These are phyloP conservation scores for Temnothorax unifasciatus DNA, from an alignment of 2,888 invertebrate genomes.

Conservation along the genomic window DNA sequence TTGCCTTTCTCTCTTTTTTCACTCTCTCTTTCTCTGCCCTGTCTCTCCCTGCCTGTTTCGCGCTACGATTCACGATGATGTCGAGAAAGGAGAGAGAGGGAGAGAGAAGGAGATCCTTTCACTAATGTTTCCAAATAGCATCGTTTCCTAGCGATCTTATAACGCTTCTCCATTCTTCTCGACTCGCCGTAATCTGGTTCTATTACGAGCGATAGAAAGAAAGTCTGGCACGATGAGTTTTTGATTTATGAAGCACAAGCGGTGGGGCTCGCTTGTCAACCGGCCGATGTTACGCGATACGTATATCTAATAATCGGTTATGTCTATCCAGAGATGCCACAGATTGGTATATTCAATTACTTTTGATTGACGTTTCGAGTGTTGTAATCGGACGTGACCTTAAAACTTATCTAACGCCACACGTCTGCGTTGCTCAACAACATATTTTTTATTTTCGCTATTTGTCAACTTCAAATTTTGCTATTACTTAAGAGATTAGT, in stretches of 20 bases:
- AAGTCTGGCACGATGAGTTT: constrained; percentile 40
- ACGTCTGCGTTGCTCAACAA: constrained; percentile 30
- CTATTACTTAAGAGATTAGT: neutral
- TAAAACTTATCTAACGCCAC: constrained; percentile 41
- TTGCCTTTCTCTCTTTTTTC: constrained; percentile 47
- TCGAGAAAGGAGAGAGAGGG: constrained; percentile 1
- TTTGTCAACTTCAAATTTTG: constrained; percentile 11
- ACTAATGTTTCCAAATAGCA: constrained; percentile 70
- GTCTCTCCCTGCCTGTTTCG: constrained; percentile 22
- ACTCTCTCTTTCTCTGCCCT: constrained; percentile 29
- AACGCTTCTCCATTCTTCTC: constrained; percentile 37
- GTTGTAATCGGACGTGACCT: constrained; percentile 48
- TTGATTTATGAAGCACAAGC: constrained; percentile 55
- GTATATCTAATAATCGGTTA: constrained; percentile 50
- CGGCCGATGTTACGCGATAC: constrained; percentile 46
- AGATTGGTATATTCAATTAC: constrained; percentile 48
- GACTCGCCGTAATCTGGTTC: constrained; percentile 27
- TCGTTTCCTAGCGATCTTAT: constrained; percentile 50
- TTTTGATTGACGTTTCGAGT: constrained; percentile 46
- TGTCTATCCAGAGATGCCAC: constrained; percentile 40
- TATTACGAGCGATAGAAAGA: constrained; percentile 53
- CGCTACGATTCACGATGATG: constrained; percentile 28
- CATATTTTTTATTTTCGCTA: constrained; percentile 18
- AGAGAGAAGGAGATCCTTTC: constrained; percentile 64
- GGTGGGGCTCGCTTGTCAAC: constrained; percentile 47